phyloP scores from a whole-genome alignment of 2,888 invertebrate species.

The Molanna angustata region DNA sequence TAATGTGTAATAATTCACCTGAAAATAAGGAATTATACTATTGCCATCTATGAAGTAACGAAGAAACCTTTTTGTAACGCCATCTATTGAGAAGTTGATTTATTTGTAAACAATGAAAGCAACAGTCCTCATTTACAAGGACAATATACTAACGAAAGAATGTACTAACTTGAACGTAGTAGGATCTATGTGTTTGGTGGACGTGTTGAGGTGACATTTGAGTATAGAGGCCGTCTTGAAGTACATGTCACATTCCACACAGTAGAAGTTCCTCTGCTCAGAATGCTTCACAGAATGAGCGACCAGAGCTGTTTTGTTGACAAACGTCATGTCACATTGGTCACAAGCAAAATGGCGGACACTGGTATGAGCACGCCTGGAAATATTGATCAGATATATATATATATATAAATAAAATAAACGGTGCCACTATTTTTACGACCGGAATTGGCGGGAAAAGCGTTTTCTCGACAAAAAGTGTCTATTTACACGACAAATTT shows the following conservation, averaged over 20 bases:
- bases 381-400: no score
- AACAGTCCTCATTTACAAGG: not conserved
- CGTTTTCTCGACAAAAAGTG: no score
- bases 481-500: no score
- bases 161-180: conserved; percentile 13
- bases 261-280: conserved; percentile 14
- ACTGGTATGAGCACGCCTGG: conserved; percentile 17
- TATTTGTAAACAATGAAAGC: no score
- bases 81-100: no score
- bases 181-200: conserved; percentile 8
- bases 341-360: conserved; percentile 12
- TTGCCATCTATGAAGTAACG: no score
- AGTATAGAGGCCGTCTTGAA: conserved; percentile 14
- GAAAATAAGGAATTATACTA: no score
- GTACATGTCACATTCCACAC: conserved; percentile 16
- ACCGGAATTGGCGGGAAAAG: no score
- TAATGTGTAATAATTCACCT: no score
- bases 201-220: conserved; percentile 12
- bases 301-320: conserved; percentile 19
- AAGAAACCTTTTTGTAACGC: no score
- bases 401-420: no score
- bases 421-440: no score
- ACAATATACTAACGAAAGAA: not conserved
- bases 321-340: conserved; percentile 13
- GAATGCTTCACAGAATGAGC: conserved; percentile 21